Conservation (phyloP, 2,797 vertebrate species). For the Poecile montanus region DNA sequence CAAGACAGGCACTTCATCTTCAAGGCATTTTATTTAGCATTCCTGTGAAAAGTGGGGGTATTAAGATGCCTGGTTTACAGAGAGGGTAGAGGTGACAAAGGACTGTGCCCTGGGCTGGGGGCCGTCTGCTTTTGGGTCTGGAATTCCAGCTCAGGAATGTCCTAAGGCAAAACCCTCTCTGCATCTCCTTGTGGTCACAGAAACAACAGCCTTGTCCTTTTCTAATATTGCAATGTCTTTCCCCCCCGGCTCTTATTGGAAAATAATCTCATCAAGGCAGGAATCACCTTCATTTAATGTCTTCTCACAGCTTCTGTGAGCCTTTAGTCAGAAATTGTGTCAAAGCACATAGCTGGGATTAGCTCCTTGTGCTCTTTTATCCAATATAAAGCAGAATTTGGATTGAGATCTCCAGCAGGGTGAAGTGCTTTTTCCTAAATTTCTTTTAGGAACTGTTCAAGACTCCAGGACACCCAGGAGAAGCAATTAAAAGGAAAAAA, state of each 20-base stretch:
- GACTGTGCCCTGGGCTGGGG: conserved; percentile 3
- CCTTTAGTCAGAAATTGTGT: background rate
- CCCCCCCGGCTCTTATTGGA: background rate
- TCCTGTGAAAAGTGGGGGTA: conserved; percentile 32
- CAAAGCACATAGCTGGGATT: background rate
- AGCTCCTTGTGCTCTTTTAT: conserved; percentile 2
- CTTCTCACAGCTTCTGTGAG: background rate
- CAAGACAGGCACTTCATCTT: conserved; percentile 47
- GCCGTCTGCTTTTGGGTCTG: background rate
- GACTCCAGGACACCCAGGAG: background rate
- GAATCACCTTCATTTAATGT: conserved; percentile 32
- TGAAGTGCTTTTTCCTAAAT: background rate
- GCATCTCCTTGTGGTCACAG: background rate
- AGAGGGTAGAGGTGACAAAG: conserved; percentile 39
- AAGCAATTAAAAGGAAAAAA: background rate
- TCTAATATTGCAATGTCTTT: background rate
- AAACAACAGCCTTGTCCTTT: background rate
- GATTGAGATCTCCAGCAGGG: background rate
- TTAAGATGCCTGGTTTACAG: conserved; percentile 7
- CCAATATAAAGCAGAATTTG: background rate
- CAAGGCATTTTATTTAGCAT: conserved; percentile 52
- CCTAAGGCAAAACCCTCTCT: background rate
- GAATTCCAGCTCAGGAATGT: conserved; percentile 58
- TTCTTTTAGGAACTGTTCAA: background rate
- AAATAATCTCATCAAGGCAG: conserved; percentile 30